Evolutionary conservation across 2,888 invertebrate genomes (phyloP), one percentile per base, ranked within the genome.

Genomic region (Drosophila picticornis): DNA sequence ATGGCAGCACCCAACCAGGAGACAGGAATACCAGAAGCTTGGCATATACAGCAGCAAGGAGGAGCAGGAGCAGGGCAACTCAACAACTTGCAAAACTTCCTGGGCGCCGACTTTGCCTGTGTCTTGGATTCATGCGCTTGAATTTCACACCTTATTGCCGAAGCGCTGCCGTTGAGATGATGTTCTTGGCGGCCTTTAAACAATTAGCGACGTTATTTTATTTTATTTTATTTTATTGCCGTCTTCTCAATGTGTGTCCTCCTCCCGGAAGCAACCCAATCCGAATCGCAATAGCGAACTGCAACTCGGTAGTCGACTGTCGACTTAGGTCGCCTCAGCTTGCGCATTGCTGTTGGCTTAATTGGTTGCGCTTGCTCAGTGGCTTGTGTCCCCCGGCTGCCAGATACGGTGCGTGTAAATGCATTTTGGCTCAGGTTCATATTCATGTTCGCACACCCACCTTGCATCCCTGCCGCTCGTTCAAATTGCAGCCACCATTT

Each of bases 81-180:
- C 53, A 53, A 55, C 53, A 46, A 46, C 27, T 46, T 16, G 51
- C 32, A 43, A 75, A 74, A 75, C 55, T 70, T 72, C 68, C 79
- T 64, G 48, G 60, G 59, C 70, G 48, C 43, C 50, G 53, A 52
- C 52, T 40, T 57, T 55, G 81, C 52, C 81, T 55, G 62, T 70
- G 67, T 46, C 79, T 71, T 75, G 81, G 75, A 81, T 81, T 80
- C 72, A 77, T 73, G 72, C 76, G 75, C 90, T 90, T 80, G 86
- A 90, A 87, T 87, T 90, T 90, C 90, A 90, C 90, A 87, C 86
- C 86, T 90, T 87, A 83, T 80, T 88, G 86, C 90, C 60, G 29
- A 55, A 27, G 38, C 38, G 11, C 6, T 53, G 34, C 53, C 16
- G 16, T 34, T 31, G 51, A 31, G 70, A 19, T 61, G 63, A 53